Evolutionary conservation across 1,140 invertebrate species (phyloP), one percentile per base, ranked within the genome.

Genomic region (Brachionus koreanus): DNA sequence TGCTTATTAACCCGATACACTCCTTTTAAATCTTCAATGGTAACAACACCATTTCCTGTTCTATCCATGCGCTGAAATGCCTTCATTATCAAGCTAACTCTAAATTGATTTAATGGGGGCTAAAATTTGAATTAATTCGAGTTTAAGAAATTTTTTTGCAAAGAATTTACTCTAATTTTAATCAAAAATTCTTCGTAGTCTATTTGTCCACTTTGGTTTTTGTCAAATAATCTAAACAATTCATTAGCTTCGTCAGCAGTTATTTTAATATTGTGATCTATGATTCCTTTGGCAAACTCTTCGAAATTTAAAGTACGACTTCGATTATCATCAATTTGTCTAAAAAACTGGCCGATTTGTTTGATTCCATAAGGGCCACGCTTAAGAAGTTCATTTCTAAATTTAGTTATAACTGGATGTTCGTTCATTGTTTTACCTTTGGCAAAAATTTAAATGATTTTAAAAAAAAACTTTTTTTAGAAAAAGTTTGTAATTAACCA

Each of bases 51-150:
- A 85, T 96, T 94, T 0, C 92, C 92, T 5, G 92, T 92, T 86
- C 92, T 93, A 86, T 98, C 95, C 86, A 98, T 86, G 88, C 97
- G 97, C 84, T 91, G 91, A 86, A 97, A 98, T 0, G 94, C 95
- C 86, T 93, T 91, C 63, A 92, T 91, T 2, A 97, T 92, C 0
- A 96, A 90, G 57, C 91, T 90, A 83, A 91, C 90, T 35, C 96
- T 90, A 3, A 88, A 90, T 1, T 93, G 91, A 1, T 91, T 91
- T 93, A 97, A 93, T 2, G 93, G 93, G 0, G 95, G 95, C 86
- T 95, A 91, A 97, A 89, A 35, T n/a, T n/a, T n/a, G n/a, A n/a
- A n/a, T n/a, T n/a, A n/a, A n/a, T n/a, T n/a, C n/a, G n/a, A n/a
- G n/a, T n/a, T n/a, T n/a, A n/a, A n/a, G n/a, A n/a, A n/a, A n/a